phyloP scores from a whole-genome alignment of 2,888 invertebrate species.

The Parnassius smintheus region DNA sequence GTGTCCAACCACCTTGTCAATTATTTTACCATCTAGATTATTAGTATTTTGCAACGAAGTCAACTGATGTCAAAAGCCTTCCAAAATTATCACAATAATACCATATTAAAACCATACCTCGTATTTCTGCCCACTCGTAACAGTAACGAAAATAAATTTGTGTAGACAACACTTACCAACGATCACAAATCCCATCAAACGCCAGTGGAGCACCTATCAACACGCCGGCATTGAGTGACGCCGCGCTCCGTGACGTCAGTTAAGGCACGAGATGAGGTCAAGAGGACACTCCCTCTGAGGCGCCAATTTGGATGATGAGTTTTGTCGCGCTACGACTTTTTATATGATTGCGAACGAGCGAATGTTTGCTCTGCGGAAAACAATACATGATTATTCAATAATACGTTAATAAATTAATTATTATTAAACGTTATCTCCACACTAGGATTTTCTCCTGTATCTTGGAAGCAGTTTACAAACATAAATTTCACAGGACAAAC shows the following conservation, averaged over 20 bases:
- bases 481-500: too few relatives aligned
- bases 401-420: too few relatives aligned
- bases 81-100: too few relatives aligned
- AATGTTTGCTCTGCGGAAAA: neutral
- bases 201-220: neutral
- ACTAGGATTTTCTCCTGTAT: too few relatives aligned
- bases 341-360: neutral
- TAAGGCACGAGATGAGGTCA: slow-evolving; percentile 12
- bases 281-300: slow-evolving; percentile 14
- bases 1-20: too few relatives aligned
- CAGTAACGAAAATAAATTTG: slow-evolving; percentile 5
- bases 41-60: too few relatives aligned
- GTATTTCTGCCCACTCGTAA: neutral
- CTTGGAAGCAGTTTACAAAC: too few relatives aligned
- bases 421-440: too few relatives aligned
- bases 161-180: slow-evolving; percentile 6
- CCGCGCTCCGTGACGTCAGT: slow-evolving; percentile 6
- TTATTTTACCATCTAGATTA: too few relatives aligned
- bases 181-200: slow-evolving; percentile 17
- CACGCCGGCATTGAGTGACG: neutral
- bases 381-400: too few relatives aligned
- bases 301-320: slow-evolving; percentile 21
- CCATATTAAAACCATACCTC: neutral
- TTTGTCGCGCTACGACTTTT: slow-evolving; percentile 6
- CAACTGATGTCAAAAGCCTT: too few relatives aligned